Base-by-base conservation (phyloP, 2,888 invertebrate genomes). In the Tenthredo mesomela region DNA sequence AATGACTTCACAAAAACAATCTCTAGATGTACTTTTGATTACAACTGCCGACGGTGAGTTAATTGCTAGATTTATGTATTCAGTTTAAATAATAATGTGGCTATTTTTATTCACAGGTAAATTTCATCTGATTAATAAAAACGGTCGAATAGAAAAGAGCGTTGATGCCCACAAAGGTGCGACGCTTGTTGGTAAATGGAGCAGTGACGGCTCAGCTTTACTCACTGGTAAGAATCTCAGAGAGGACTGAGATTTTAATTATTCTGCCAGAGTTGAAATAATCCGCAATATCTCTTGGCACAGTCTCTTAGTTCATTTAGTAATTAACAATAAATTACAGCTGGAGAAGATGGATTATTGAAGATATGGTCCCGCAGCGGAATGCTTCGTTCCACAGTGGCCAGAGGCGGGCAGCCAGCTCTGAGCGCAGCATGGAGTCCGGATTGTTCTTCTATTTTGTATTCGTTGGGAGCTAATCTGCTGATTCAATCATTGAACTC, bases 301-400 rank as follows among this genome's bases (percentile, higher is more conserved):
- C 9, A 75, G 25, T 50, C 18, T 29, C 7, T 33, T 21, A 21
- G n/a, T 6, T 71, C n/a, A 21, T 37, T 18, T 3, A 9, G 18
- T 37, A 33, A 70, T n/a, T 37, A 21, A 54, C 71, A 67, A 43
- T n/a, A 86, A 84, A 50, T 85, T 85, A 25, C 93, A 97, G 99
- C 97, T 86, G 99, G 99, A 0, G 99, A 99, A 94, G 99, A 99
- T 94, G 99, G 99, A 1, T 95, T 96, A 85, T 96, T 99, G 2
- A 99, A 99, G 94, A 96, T 99, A 86, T 99, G 99, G 99, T 99
- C 99, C 0, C 95, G 98, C 73, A 98, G 97, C 90, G 99, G 99
- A 18, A 97, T 98, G 95, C 94, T 99, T 18, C 95, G 99, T 1
- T 98, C 99, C 0, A 97, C 97, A 0, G 96, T 99, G 1, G 96